Evolutionary conservation across 2,888 invertebrate genomes (phyloP), one percentile per base, ranked within the genome.

Genomic region (Eueremaeus valkanovi): DNA sequence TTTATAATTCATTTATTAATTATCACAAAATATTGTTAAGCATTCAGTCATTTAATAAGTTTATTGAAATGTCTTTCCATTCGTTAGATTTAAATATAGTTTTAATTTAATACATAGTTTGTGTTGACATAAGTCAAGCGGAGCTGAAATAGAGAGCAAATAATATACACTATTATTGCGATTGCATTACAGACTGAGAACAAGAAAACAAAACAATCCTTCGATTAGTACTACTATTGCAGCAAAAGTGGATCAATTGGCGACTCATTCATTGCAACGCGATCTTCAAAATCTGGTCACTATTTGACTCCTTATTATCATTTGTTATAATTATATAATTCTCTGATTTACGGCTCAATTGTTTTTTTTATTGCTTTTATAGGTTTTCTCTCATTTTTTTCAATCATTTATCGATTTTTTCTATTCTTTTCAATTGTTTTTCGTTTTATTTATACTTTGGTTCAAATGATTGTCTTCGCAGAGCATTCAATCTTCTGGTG

Each of bases 201-300:
- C 3, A 24, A 3, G 5, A 3, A 27, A 68, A n/a, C n/a, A 18
- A 36, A 31, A 68, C 13, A n/a, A 68, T n/a, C 5, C n/a, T 1
- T 40, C n/a, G 42, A 42, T 68, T 68, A 5, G 5, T 18, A 33
- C n/a, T 40, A n/a, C 40, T 8, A 68, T 68, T 36, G n/a, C 42
- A 40, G 36, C 42, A 36, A 68, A 68, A 68, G 68, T 68, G 68
- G 68, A 68, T 68, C 40, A 36, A 68, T 68, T 68, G 36, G 68
- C 40, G 68, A 68, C 68, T 33, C 68, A 68, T 24, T 68, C 68
- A 40, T 9, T 68, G 31, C 68, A 68, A 40, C 68, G 36, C 40
- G 68, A 68, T 40, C 68, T 68, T 24, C 68, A 68, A 68, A 68
- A 68, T 68, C 68, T 68, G 68, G 68, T 68, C 68, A 68, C 16